Percentiles rank a stretch among this genome's conserved stretches.
phyloP scores from a whole-genome alignment of 2,888 invertebrate species.

The Hypomecis punctinalis region DNA sequence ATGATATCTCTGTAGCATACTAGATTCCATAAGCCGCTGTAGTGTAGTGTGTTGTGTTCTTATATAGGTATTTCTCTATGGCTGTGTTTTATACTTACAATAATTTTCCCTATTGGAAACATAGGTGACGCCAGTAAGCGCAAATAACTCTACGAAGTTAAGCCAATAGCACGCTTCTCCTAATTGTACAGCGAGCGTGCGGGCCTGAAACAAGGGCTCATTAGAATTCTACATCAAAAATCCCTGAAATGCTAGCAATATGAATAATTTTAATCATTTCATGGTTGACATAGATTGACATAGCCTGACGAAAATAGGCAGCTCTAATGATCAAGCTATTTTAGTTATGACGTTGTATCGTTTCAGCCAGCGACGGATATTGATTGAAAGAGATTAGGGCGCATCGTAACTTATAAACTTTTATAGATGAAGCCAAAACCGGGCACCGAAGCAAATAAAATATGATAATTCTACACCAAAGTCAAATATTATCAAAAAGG shows the following conservation, averaged over 20 bases:
- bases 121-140: conserved; percentile 96
- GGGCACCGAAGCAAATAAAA: no score
- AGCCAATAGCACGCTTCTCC: conserved; percentile 92
- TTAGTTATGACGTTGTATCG: not conserved
- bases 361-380: no score
- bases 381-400: no score
- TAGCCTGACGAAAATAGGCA: not conserved
- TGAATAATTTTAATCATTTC: not conserved
- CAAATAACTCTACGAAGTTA: conserved; percentile 92
- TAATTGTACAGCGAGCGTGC: conserved; percentile 84
- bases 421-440: no score
- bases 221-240: conserved; percentile 24
- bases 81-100: conserved; percentile 87
- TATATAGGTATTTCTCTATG: no score
- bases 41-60: no score
- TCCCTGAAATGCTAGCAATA: not conserved
- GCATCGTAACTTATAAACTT: no score
- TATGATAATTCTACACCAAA: no score
- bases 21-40: no score
- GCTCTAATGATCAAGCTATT: conserved; percentile 1
- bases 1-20: no score
- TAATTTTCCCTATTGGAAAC: conserved; percentile 98
- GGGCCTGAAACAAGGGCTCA: conserved; percentile 68
- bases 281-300: not conserved
- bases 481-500: no score